Conservation (phyloP, 2,113 vertebrate species). For the Merops nubicus region DNA sequence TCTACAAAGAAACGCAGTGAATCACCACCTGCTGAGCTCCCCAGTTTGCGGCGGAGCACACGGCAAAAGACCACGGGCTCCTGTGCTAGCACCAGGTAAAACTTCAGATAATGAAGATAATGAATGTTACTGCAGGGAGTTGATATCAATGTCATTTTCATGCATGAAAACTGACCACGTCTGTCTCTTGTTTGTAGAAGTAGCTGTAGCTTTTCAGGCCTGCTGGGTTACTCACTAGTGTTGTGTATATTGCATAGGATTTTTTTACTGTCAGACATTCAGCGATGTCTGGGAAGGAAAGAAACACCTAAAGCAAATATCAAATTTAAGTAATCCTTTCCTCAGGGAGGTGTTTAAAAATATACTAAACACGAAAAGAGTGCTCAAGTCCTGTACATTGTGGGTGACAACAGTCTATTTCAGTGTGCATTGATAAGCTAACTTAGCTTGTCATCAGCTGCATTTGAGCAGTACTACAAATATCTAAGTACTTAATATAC, state of each 20-base stretch:
- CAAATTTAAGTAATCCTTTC: neutral
- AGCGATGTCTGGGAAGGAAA: neutral
- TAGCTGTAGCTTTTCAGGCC: neutral
- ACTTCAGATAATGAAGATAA: neutral
- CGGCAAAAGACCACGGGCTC: slow-evolving; percentile 99
- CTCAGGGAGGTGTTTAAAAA: neutral
- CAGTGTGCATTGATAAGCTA: neutral
- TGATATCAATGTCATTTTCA: neutral
- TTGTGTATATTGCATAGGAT: neutral
- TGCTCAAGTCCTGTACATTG: neutral
- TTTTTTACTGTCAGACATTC: neutral
- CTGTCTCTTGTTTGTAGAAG: neutral
- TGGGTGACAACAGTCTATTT: too few relatives aligned
- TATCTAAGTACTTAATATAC: neutral
- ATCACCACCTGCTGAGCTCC: slow-evolving; percentile 99
- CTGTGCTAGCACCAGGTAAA: slow-evolving; percentile 99
- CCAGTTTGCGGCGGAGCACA: slow-evolving; percentile 99
- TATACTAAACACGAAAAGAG: neutral
- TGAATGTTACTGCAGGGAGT: neutral
- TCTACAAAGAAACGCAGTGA: slow-evolving; percentile 99
- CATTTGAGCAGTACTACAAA: neutral
- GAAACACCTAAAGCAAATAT: neutral
- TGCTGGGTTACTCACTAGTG: neutral
- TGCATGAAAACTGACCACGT: neutral
- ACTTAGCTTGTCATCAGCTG: neutral